Percentiles rank a stretch among this genome's conserved stretches.
Conservation (phyloP, 2,797 vertebrate species). For the Neosilurus mollespiculum region DNA sequence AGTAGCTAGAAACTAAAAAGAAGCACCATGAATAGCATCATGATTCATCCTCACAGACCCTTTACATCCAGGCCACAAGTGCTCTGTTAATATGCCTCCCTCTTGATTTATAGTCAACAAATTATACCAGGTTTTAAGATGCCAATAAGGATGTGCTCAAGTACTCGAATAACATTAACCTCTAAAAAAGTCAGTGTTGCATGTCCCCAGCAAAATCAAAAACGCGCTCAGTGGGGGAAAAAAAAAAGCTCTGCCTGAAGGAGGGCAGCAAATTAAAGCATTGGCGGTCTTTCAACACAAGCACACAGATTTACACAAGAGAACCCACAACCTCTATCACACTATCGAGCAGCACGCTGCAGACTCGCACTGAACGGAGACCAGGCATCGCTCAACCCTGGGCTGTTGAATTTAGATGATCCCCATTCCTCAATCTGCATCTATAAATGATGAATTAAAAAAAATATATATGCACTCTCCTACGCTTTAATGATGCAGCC, state of each 20-base stretch:
- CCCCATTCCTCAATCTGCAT: neutral
- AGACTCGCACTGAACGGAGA: neutral
- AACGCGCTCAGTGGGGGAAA: neutral
- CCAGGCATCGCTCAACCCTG: neutral
- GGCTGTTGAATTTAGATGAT: too few species aligned
- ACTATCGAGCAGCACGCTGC: neutral
- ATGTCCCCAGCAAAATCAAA: neutral
- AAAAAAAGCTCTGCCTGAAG: neutral
- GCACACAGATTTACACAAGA: neutral
- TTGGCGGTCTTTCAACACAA: neutral
- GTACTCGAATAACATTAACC: slow-evolving; percentile 17
- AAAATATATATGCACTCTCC: neutral
- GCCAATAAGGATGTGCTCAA: slow-evolving; percentile 18
- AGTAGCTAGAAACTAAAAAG: slow-evolving; percentile 1
- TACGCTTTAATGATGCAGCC: neutral
- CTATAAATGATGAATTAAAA: neutral
- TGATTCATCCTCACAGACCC: slow-evolving; percentile 39
- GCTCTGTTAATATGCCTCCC: slow-evolving; percentile 41
- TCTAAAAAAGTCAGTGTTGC: neutral
- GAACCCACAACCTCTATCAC: neutral
- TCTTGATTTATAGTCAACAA: slow-evolving; percentile 36
- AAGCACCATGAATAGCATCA: slow-evolving; percentile 22
- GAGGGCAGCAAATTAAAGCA: neutral
- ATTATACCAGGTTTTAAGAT: slow-evolving; percentile 32
- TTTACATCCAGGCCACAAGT: slow-evolving; percentile 42